Evolutionary conservation across 37 sponge, comb jelly and placozoan species (phyloP), one percentile per base, ranked within the genome.

Genomic region (Amphimedon queenslandica): DNA sequence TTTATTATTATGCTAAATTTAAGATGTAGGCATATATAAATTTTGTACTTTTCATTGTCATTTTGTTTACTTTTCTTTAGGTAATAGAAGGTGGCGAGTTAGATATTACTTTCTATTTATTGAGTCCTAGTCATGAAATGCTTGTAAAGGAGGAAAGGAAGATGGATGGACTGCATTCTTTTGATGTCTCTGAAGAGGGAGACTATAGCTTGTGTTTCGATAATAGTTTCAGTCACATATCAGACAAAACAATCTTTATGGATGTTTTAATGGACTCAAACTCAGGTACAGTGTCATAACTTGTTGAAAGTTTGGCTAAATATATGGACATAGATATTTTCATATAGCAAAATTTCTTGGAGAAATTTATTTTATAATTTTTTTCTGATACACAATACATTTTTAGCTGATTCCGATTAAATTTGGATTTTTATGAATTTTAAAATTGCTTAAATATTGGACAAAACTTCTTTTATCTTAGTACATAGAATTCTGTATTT

Each of bases 181-280:
- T 92, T 51, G 88, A 83, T 57, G 63, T 87, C 41, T 81, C 83
- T 55, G 40, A 35, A 4, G 66, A 77, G n/a, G 92, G 92, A 13
- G 88, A 87, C 43, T 84, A 92, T 57, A 74, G 79, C 51, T 77
- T 92, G 31, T 92, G 92, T 61, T 47, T 92, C 41, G 92, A 92
- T 55, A 92, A 92, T 76, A 58, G 84, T 4, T 84, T 79, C 64
- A 84, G 84, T 57, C 42, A 35, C 8, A 55, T 51, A 1, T 37
- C 55, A 71, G 84, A 83, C 0, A 78, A 84, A 42, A 32, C 75
- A 74, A 64, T 77, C 35, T 84, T 80, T 67, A 35, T 77, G 33
- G 90, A 88, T 67, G 28, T 83, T n/a, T 72, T 80, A 11, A 80
- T 79, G n/a, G 90, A 84, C 33, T 81, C 80, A 56, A 81, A 89